phyloP scores from a whole-genome alignment of 2,888 invertebrate genomes.

The Hipparchia semele region DNA sequence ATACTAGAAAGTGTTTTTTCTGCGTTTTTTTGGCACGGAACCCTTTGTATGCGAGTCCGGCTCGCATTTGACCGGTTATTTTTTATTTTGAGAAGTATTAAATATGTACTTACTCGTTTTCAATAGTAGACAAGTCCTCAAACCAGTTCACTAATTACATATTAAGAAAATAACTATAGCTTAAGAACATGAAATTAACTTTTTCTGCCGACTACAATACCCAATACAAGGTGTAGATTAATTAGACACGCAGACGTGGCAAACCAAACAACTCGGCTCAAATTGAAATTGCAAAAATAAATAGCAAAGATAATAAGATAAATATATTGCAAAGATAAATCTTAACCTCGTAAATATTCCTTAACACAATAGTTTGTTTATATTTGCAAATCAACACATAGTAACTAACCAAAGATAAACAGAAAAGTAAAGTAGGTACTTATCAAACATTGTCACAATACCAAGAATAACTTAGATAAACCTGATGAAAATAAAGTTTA shows the following conservation, averaged over 20 bases:
- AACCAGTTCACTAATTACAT: conserved; percentile 4
- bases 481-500: neutral
- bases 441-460: neutral
- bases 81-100: neutral
- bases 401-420: conserved; percentile 5
- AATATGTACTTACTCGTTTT: neutral
- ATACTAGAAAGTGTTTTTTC: too few species aligned
- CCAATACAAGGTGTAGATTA: conserved; percentile 7
- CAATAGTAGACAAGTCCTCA: conserved; percentile 2
- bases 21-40: too few species aligned
- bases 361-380: neutral
- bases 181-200: neutral
- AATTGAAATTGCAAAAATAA: neutral
- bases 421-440: neutral
- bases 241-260: neutral
- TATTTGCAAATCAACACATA: conserved; percentile 1
- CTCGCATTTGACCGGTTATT: too few species aligned
- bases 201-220: neutral
- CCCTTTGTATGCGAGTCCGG: too few species aligned
- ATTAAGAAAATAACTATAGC: neutral
- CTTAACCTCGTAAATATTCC: neutral
- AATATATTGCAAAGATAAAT: neutral
- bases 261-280: neutral
- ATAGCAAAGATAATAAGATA: neutral
- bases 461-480: neutral